Evolutionary conservation across 2,888 invertebrate species (phyloP).

Genomic region (Prosapia bicincta): DNA sequence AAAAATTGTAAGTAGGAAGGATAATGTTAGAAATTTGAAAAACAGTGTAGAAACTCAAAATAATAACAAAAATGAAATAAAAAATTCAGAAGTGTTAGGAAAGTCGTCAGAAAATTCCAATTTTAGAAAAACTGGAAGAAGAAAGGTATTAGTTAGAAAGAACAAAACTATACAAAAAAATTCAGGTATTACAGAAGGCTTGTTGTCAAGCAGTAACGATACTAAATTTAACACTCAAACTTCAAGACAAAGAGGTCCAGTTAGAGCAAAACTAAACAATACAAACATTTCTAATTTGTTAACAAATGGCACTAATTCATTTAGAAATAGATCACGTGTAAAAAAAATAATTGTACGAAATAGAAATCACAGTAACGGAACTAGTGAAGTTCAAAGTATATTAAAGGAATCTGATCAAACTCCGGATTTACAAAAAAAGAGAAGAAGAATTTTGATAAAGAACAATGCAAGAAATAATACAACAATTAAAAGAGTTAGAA

Average conservation of each 20-base stretch:
- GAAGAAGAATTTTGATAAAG: slow-evolving; percentile 14
- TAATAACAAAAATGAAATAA: not conserved
- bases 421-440: not conserved
- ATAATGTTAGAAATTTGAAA: not conserved
- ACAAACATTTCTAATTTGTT: not conserved
- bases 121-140: slow-evolving; percentile 4
- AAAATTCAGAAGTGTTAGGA: not conserved
- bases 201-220: not conserved
- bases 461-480: slow-evolving; percentile 8
- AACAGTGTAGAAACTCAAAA: not conserved
- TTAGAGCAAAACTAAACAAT: not conserved
- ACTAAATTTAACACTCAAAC: not conserved
- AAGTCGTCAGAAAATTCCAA: slow-evolving; percentile 16
- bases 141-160: slow-evolving; percentile 22
- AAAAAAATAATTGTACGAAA: not conserved
- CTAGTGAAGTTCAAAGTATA: slow-evolving; percentile 14
- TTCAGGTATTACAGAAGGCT: not conserved
- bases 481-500: not conserved
- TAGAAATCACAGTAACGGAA: slow-evolving; percentile 7
- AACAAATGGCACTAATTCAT: not conserved
- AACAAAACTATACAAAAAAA: slow-evolving; percentile 2
- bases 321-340: not conserved
- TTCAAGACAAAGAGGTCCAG: not conserved
- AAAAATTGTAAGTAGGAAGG: not conserved
- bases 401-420: not conserved